Base-by-base conservation (phyloP, 2,113 vertebrate species). In the Cebidichthys violaceus region DNA sequence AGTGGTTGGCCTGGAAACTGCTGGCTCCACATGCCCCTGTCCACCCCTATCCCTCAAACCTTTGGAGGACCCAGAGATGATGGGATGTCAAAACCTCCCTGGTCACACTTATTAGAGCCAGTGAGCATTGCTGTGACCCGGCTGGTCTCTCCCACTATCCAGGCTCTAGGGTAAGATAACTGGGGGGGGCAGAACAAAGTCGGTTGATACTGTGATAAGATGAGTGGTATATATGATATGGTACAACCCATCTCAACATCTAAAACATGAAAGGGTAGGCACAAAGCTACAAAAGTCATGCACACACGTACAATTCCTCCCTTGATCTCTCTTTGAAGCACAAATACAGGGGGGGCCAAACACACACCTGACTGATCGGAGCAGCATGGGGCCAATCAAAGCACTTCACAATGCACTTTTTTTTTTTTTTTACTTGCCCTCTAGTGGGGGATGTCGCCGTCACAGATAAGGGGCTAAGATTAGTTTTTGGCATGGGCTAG, bases 41-140 rank as follows among this genome's bases (percentile, higher is more conserved):
- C 70, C 80, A 70, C 71, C 79, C 70, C 77, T 74, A 86, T 86
- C 82, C 77, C 72, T 88, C 82, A 76, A 88, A 85, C 82, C 83
- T 81, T 87, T 78, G 59, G 81, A 78, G 70, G 78, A 79, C 61
- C 78, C 68, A 65, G 65, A 68, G 81, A 86, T 90, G 92, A 91
- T 87, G 90, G 87, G 74, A 75, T 89, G 89, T 89, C 84, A 83
- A 79, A 85, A 54, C 61, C 33, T 88, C 74, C 50, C 71, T 43
- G 79, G 76, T 90, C 90, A 83, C 85, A 90, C 88, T 81, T 93
- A 91, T 91, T 90, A 87, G 70, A 90, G 81, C 67, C 41, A 31
- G 73, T 13, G 83, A 81, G 83, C 71, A 27, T 43, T 11, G 79
- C 75, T 71, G 77, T 75, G 88, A 91, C 88, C 90, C 3, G n/a